Evolutionary conservation across 2,113 vertebrate species (phyloP).

Genomic region (Gracilinanus agilis): DNA sequence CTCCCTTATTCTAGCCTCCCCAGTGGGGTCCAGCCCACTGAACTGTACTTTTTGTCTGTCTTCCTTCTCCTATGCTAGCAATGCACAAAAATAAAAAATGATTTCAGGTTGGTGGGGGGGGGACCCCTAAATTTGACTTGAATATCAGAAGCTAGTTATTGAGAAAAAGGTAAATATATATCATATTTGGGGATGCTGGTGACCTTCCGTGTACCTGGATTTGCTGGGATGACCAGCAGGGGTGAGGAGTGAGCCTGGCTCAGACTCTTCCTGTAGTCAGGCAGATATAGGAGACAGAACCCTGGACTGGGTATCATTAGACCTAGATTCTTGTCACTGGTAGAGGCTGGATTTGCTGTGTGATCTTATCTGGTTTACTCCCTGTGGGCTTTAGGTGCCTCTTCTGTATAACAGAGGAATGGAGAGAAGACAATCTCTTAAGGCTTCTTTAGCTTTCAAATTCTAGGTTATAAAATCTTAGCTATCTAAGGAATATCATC

Average conservation of each 20-base stretch:
- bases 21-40: neutral
- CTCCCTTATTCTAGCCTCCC: neutral
- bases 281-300: neutral
- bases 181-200: neutral
- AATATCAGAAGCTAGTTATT: neutral
- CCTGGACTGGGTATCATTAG: neutral
- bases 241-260: neutral
- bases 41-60: neutral
- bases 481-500: too few relatives aligned
- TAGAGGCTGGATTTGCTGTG: neutral
- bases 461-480: neutral
- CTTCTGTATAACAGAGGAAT: neutral
- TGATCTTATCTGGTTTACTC: neutral
- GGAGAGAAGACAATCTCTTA: neutral
- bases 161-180: neutral
- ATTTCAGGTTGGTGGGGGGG: neutral
- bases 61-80: neutral
- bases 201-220: neutral
- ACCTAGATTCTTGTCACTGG: neutral
- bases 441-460: neutral
- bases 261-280: neutral
- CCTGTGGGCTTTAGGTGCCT: neutral
- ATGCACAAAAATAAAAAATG: neutral
- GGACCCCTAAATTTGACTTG: neutral
- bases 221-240: neutral